Base-by-base conservation (phyloP, 2,888 invertebrate genomes). In the Orthosia gothica region DNA sequence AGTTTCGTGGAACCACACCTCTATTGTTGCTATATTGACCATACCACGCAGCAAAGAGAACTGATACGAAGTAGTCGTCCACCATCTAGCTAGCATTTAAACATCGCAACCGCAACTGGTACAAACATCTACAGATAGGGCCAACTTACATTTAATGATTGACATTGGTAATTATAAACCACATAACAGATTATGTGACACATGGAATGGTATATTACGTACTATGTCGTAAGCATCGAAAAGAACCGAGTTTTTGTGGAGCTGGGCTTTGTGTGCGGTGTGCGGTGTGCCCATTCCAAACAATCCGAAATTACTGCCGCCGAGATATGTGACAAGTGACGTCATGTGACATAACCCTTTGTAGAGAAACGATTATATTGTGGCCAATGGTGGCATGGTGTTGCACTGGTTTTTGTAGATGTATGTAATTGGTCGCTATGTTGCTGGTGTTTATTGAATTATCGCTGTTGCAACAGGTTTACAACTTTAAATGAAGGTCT, bases 211-310 rank as follows among this genome's bases (percentile, higher is more conserved):
- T 47, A 45, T 47, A 45, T 58, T 52, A 57, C 20, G 47, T 45
- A 45, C 13, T 20, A 32, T 79, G 74, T 75, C 49, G 71, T 15
- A 79, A 79, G 23, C 12, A 12, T 23, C n/a, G 2, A 57, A 61
- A 65, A 55, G 26, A 32, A 11, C 23, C 54, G 1, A 55, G 69
- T 79, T 79, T 74, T 82, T 71, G 62, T 61, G 11, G 32, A 23
- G 40, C 16, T 20, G 7, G 32, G 72, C 73, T 74, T 70, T 74
- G 72, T 83, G 77, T 65, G 64, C 47, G 58, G 72, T 83, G 77
- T 65, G 64, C 47, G 58, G 50, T 68, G 76, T 66, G 66, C 63
- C 58, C 71, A 76, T 83, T 81, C 62, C 70, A 40, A n/a, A 12
- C 55, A n/a, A 49, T 5, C 54, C 16, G 13, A 16, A 7, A n/a